Conservation (phyloP, 2,888 invertebrate species). For the Pristionchus japonicus region DNA sequence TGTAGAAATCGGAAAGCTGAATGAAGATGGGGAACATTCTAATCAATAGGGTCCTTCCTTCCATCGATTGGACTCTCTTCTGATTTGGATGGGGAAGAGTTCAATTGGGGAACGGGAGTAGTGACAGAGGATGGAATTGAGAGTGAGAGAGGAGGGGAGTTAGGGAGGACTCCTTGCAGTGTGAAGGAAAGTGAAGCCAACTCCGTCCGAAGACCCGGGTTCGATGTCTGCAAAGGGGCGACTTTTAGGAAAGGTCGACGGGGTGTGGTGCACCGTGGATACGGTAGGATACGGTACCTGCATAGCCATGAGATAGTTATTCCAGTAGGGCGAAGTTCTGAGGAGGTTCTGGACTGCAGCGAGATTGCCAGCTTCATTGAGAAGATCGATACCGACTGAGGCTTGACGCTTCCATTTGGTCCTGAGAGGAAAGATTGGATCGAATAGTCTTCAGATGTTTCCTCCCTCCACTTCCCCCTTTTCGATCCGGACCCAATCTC, state of each 20-base stretch:
- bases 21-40: not conserved
- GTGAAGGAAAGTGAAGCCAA: not conserved
- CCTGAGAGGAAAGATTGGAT: slow-evolving; percentile 82
- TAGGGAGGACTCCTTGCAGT: not conserved
- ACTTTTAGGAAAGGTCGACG: not conserved
- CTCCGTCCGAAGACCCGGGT: not conserved
- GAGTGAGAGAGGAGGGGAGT: slow-evolving; percentile 38
- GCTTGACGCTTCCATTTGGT: slow-evolving; percentile 99
- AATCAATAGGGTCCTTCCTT: not conserved
- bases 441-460: not conserved
- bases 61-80: not conserved
- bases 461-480: not conserved
- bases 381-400: slow-evolving; percentile 93
- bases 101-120: not conserved
- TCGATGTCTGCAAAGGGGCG: not conserved
- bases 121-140: not conserved
- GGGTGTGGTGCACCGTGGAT: not conserved
- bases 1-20: too few species aligned
- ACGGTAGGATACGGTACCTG: slow-evolving; percentile 14
- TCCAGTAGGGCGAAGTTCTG: slow-evolving; percentile 73
- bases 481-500: not conserved
- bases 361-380: slow-evolving; percentile 97
- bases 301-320: slow-evolving; percentile 55
- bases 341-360: slow-evolving; percentile 90
- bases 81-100: not conserved